Evolutionary conservation across 2,888 invertebrate species (phyloP), one percentile per base, ranked within the genome.

Genomic region (Chaetoderma sp.): DNA sequence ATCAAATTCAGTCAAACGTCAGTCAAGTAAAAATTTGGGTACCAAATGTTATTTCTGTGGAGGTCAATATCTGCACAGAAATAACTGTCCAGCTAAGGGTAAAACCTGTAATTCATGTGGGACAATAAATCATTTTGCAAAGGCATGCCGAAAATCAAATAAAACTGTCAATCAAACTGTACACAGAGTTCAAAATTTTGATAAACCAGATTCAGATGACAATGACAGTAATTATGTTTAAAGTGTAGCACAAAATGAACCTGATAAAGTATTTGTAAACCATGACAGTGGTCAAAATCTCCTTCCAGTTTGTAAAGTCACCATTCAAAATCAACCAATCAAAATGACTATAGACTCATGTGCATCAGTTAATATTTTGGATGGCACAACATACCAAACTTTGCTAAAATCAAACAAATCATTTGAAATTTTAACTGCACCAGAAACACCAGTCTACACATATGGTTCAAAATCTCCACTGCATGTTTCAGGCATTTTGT

Each of bases 71-170:
- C 44, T 28, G 13, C 58, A 44, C 30, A 30, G 16, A n/a, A 58
- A 42, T 8, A n/a, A 25, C 42, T 58, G 58, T 28, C 58, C 58
- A 27, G 58, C 58, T 8, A 58, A 44, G 18, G 58, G 58, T 21
- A 58, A 58, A 27, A 27, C 23, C 18, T 58, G 57, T 39, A 33
- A 21, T 27, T 25, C 6, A 10, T 44, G 58, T 16, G 42, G 44
- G 18, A 39, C 16, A 21, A n/a, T 25, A 25, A 58, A 58, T 33
- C 60, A 49, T 39, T 60, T 32, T 32, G 39, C 49, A 21, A 25
- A 25, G 10, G 59, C 49, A 5, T 59, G 49, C 32, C 45, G n/a
- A n/a, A n/a, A n/a, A n/a, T n/a, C n/a, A n/a, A n/a, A n/a, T n/a
- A n/a, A n/a, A n/a, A n/a, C n/a, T n/a, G n/a, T n/a, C n/a, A n/a